Evolutionary conservation across 2,113 vertebrate species (phyloP), one percentile per base, ranked within the genome.

Genomic region (Danionella cerebrum): DNA sequence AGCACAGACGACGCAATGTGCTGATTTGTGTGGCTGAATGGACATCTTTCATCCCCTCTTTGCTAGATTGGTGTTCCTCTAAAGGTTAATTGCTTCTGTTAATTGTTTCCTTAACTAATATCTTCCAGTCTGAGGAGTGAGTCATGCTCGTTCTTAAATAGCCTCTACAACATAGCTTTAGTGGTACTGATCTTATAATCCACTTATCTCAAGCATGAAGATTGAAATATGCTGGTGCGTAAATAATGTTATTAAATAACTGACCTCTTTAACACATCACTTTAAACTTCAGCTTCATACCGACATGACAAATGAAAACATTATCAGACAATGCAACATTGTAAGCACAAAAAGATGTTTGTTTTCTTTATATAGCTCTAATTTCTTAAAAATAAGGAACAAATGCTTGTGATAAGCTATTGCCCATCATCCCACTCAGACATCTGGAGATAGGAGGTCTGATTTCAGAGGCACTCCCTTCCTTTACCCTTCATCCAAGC

Each of bases 81-180:
- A 85, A 87, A 88, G 87, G 86, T 86, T 87, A 86, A 89, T 84
- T 86, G 84, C 80, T 6, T 68, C 11, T 41, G 82, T 73, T 86
- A 88, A 89, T 88, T 86, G 82, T 84, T 83, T 22, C 8, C 77
- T 78, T 62, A 80, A 76, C 78, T 82, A 82, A 87, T 65, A 69
- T 73, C 72, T 71, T 67, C 44, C 29, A 71, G 78, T 67, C 80
- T 71, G 47, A 62, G 64, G 27, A 81, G 78, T 78, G 85, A 77
- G 84, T 88, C 84, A 89, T 78, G 58, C 60, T 73, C 67, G 4
- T 75, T 83, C 66, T 78, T 78, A 84, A 84, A 87, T 76, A 75
- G 69, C 74, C 81, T 69, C 77, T 74, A 35, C 50, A 52, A 67
- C 29, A n/a, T n/a, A n/a, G n/a, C n/a, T n/a, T n/a, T n/a, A n/a